These are phyloP conservation scores for Drosophila biarmipes DNA, from an alignment of 1,140 invertebrate species.

Conservation along the genomic window DNA sequence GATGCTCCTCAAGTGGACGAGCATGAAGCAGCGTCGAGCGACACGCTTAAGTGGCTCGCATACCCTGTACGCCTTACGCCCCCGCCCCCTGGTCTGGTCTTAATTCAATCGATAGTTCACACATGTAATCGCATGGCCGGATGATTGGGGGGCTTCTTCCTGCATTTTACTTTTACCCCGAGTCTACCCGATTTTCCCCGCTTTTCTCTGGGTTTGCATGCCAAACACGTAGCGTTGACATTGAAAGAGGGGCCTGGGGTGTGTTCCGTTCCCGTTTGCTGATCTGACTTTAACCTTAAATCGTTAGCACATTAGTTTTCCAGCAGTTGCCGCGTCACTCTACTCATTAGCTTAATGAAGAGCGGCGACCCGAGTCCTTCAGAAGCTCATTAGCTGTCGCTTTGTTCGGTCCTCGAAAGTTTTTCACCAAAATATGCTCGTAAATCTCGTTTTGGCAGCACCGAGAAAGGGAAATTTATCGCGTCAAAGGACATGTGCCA, in stretches of 20 bases:
- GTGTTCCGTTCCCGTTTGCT: slow-evolving; percentile 34
- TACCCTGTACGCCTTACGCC: background rate
- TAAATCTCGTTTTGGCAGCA: slow-evolving; percentile 75
- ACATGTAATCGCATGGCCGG: slow-evolving; percentile 76
- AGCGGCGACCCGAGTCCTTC: slow-evolving; percentile 31
- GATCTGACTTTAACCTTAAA: slow-evolving; percentile 72
- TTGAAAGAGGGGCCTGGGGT: slow-evolving; percentile 41
- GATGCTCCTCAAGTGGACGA: slow-evolving; percentile 72
- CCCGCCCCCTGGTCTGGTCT: slow-evolving; percentile 49
- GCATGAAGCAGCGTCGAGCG: slow-evolving; percentile 46
- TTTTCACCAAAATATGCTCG: slow-evolving; percentile 78
- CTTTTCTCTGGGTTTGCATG: slow-evolving; percentile 60
- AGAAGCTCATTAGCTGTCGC: slow-evolving; percentile 72
- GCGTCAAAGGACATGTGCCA: slow-evolving; percentile 72
- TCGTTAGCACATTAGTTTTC: slow-evolving; percentile 47
- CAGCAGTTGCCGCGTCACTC: slow-evolving; percentile 59
- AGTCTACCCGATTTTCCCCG: slow-evolving; percentile 15
- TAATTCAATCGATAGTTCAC: slow-evolving; percentile 83
- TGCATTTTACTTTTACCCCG: slow-evolving; percentile 50
- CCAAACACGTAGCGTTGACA: slow-evolving; percentile 71
- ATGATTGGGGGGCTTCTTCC: slow-evolving; percentile 77
- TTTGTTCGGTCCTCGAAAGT: slow-evolving; percentile 61
- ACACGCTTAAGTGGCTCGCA: slow-evolving; percentile 75
- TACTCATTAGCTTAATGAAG: slow-evolving; percentile 76
- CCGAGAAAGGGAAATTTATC: slow-evolving; percentile 72